A percentile compares a stretch with the other conserved stretches of the same genome.
These are phyloP conservation scores for Aphelenchoides fujianensis DNA, from an alignment of 1,140 invertebrate species.

Conservation along the genomic window DNA sequence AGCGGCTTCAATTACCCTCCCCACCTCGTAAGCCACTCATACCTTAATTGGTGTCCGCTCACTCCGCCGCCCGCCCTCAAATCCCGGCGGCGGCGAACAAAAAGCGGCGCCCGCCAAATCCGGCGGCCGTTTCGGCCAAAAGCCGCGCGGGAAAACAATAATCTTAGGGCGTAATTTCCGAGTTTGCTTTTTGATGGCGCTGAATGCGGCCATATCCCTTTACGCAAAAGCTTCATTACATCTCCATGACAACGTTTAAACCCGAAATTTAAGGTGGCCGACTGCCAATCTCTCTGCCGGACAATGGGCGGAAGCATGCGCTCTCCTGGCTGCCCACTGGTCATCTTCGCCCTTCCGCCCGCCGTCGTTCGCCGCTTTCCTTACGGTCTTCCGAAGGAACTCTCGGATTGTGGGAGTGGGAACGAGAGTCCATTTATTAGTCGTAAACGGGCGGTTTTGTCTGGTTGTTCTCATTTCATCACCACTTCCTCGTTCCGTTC, in stretches of 20 bases:
- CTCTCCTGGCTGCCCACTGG: background rate
- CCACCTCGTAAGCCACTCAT: background rate
- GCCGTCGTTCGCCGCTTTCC: too few species aligned
- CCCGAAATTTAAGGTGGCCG: background rate
- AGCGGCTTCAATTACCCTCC: background rate
- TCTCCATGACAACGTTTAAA: slow-evolving; percentile 15
- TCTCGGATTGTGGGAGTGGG: too few species aligned
- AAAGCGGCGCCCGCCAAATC: background rate
- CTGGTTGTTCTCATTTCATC: too few species aligned
- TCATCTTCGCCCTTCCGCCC: too few species aligned
- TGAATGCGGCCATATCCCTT: slow-evolving; percentile 19
- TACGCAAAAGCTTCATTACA: slow-evolving; percentile 5
- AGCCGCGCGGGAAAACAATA: background rate
- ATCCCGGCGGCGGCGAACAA: background rate
- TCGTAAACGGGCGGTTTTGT: too few species aligned
- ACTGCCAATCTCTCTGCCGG: background rate
- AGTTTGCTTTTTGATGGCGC: background rate
- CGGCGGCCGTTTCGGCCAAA: background rate
- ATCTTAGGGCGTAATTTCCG: slow-evolving; percentile 4
- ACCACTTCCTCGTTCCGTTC: too few species aligned
- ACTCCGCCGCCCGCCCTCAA: too few species aligned
- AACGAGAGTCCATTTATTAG: too few species aligned
- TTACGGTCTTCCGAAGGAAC: too few species aligned
- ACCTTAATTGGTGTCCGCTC: background rate
- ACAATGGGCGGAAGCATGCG: too few species aligned